These are phyloP conservation scores for Trichopoda pennipes DNA, from an alignment of 2,888 invertebrate genomes.

Conservation along the genomic window DNA sequence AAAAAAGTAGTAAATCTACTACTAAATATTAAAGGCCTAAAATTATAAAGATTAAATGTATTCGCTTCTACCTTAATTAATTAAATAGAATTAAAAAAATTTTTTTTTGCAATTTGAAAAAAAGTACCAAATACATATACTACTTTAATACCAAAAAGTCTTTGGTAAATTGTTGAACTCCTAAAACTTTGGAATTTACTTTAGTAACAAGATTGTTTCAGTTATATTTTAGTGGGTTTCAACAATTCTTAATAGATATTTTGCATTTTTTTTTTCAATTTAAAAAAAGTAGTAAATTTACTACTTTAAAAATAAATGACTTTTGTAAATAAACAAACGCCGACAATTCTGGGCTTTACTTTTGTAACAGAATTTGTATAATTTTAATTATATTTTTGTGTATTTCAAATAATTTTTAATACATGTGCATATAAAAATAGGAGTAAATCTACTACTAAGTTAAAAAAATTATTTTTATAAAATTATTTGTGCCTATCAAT, in stretches of 20 bases:
- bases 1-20: background rate
- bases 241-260: background rate
- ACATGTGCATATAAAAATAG: background rate
- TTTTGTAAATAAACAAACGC: too few species aligned
- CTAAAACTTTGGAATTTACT: too few species aligned
- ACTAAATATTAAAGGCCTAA: background rate
- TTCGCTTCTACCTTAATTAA: too few species aligned
- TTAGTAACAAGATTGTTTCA: too few species aligned
- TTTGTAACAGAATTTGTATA: too few species aligned
- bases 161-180: too few species aligned
- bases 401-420: background rate
- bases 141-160: background rate
- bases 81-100: too few species aligned
- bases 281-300: background rate
- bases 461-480: background rate
- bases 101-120: background rate
- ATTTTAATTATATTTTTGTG: background rate
- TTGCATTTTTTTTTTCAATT: background rate
- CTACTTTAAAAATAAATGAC: background rate
- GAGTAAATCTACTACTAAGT: constrained; percentile 1
- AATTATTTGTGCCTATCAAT: too few species aligned
- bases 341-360: too few species aligned
- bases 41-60: too few species aligned
- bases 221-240: background rate
- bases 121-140: background rate